Base-by-base conservation (phyloP, 1,140 invertebrate species). In the Ctenoplectra terminalis region DNA sequence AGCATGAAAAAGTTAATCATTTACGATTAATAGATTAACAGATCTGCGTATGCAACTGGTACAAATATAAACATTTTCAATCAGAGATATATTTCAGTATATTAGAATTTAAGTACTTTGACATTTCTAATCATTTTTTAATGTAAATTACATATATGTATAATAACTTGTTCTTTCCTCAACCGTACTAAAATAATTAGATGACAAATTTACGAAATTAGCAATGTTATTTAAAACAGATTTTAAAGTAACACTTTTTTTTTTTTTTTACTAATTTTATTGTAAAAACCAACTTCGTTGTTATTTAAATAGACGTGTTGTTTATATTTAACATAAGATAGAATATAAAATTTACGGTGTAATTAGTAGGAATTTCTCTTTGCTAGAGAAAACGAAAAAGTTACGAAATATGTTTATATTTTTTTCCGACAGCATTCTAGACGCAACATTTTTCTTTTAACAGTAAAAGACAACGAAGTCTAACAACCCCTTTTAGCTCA, bases 391-490 rank as follows among this genome's bases (percentile, higher is more conserved):
- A 52, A 37, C 20, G 29, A 34, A 31, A 5, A 15, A 58, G 9
- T 31, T 61, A 61, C 26, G 23, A 66, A 54, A 37, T 56, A 40
- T 48, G 5, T 50, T 46, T 46, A 60, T 31, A 48, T 48, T n/a
- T 79, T 72, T 50, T 17, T 23, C n/a, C 23, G 37, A 72, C 26
- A 71, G 34, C 37, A 52, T 63, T 40, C 8, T 63, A 60, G 56
- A 71, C 8, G n/a, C 46, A 70, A 50, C n/a, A 37, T 46, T 78
- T 90, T 88, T 81, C 66, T 93, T 93, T 87, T 91, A 92, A 92
- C 92, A 90, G 88, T 91, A 86, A 93, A 92, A 88, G 84, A 90
- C 87, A 90, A 91, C 90, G 89, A 91, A 80, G 87, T 93, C 63
- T 90, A 88, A 89, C 74, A 61, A 82, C 77, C 77, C 23, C 72